Conservation (phyloP, 2,797 vertebrate species). For the Epinephelus coioides region DNA sequence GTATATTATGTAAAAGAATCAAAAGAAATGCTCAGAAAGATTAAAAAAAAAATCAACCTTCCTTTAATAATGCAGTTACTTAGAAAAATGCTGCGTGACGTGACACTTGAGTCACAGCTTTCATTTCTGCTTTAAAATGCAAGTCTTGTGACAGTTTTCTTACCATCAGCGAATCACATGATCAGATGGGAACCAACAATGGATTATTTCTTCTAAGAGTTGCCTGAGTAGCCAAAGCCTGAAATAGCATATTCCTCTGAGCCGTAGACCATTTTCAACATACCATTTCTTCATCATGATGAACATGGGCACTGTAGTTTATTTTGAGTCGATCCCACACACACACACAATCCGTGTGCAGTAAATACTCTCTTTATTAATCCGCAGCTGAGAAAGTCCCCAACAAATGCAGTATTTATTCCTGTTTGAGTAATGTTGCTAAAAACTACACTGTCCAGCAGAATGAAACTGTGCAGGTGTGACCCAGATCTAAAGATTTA, state of each 20-base stretch:
- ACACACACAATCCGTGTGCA: constrained; percentile 11
- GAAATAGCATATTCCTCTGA: not conserved
- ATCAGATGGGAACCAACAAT: not conserved
- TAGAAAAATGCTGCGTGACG: not conserved
- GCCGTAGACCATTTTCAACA: not conserved
- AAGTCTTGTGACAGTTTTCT: constrained; percentile 26
- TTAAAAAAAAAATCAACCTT: not conserved
- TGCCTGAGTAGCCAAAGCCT: not conserved
- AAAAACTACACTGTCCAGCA: not conserved
- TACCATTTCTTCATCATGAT: constrained; percentile 14
- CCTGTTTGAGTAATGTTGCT: not conserved
- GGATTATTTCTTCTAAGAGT: not conserved
- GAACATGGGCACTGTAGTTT: constrained; percentile 23
- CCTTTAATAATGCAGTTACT: not conserved
- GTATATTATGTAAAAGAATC: not conserved
- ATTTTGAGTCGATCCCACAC: constrained; percentile 41
- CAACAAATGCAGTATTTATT: constrained; percentile 17
- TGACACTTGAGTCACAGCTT: constrained; percentile 50
- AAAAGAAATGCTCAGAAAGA: not conserved
- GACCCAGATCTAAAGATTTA: constrained; percentile 16
- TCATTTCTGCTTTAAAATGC: constrained; percentile 60
- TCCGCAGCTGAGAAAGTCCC: constrained; percentile 52
- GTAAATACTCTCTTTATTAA: constrained; percentile 39
- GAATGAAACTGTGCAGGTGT: not conserved
- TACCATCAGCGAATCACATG: not conserved